phyloP scores from a whole-genome alignment of 2,797 vertebrate genomes.

The Manis pentadactyla region DNA sequence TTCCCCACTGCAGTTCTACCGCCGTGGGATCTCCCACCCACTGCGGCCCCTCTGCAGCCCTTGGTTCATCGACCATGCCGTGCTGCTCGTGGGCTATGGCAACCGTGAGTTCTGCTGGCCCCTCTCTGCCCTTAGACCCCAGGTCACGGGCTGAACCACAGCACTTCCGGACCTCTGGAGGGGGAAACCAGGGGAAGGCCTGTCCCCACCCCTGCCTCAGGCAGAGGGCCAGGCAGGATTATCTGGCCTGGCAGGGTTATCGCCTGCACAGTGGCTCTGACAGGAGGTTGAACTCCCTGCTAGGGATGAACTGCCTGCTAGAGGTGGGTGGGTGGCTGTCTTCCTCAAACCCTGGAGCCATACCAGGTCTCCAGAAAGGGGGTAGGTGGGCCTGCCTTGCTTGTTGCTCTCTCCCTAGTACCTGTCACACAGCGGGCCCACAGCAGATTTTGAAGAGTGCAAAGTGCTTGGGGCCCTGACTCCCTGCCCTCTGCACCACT shows the following conservation, averaged over 20 bases:
- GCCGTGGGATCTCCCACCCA: slow-evolving; percentile 92
- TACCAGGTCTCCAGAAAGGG: background rate
- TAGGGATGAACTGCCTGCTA: background rate
- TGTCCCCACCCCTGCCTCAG: accelerated
- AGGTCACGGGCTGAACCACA: background rate
- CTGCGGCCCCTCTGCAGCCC: slow-evolving; percentile 93
- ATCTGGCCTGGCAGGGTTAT: background rate
- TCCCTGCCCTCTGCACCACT: background rate
- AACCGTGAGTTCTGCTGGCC: slow-evolving; percentile 88
- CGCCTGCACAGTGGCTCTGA: background rate
- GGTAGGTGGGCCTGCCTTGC: background rate
- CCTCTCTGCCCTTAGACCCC: background rate
- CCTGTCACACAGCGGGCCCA: background rate
- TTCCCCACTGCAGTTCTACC: slow-evolving; percentile 90
- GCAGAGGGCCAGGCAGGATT: background rate
- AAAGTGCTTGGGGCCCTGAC: background rate
- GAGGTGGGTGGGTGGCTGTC: background rate
- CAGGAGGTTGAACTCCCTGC: background rate
- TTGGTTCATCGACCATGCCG: slow-evolving; percentile 95
- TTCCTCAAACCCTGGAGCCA: background rate
- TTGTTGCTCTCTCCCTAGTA: background rate
- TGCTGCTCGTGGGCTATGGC: slow-evolving; percentile 94
- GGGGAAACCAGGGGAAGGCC: background rate
- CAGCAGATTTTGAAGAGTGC: background rate
- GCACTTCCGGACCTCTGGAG: background rate